phyloP scores from a whole-genome alignment of 1,140 invertebrate species.

The Heliconius himera region DNA sequence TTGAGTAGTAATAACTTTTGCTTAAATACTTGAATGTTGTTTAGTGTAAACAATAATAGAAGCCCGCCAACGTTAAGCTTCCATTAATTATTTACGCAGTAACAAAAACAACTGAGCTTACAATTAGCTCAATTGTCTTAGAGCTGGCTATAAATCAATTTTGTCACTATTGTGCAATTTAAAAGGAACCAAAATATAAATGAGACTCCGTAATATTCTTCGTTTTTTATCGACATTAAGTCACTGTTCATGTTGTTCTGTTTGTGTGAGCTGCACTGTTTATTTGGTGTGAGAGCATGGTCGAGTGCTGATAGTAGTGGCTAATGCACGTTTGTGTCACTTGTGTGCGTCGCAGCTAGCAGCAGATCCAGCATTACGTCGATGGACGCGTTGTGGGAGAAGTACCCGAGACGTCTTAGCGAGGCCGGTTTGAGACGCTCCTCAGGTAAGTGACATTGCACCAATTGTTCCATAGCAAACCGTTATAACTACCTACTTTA shows the following conservation, averaged over 20 bases:
- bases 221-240: not conserved
- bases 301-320: slow-evolving; percentile 65
- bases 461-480: slow-evolving; percentile 32
- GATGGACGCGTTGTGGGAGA: slow-evolving; percentile 87
- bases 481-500: not conserved
- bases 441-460: slow-evolving; percentile 83
- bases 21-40: not conserved
- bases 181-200: not conserved
- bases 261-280: not conserved
- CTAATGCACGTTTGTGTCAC: slow-evolving; percentile 77
- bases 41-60: slow-evolving; percentile 1
- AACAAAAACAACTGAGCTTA: slow-evolving; percentile 30
- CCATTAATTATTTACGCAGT: not conserved
- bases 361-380: slow-evolving; percentile 83
- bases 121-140: slow-evolving; percentile 43
- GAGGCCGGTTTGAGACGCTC: slow-evolving; percentile 86
- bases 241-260: not conserved
- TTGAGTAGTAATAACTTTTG: not conserved
- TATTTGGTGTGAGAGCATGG: slow-evolving; percentile 40
- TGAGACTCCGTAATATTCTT: not conserved
- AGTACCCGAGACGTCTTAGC: slow-evolving; percentile 85
- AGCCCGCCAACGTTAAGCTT: slow-evolving; percentile 15
- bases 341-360: slow-evolving; percentile 82
- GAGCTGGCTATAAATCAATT: slow-evolving; percentile 19
- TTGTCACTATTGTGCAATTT: slow-evolving; percentile 9